Conservation (phyloP, 2,113 vertebrate species). For the Muntiacus muntjak region DNA sequence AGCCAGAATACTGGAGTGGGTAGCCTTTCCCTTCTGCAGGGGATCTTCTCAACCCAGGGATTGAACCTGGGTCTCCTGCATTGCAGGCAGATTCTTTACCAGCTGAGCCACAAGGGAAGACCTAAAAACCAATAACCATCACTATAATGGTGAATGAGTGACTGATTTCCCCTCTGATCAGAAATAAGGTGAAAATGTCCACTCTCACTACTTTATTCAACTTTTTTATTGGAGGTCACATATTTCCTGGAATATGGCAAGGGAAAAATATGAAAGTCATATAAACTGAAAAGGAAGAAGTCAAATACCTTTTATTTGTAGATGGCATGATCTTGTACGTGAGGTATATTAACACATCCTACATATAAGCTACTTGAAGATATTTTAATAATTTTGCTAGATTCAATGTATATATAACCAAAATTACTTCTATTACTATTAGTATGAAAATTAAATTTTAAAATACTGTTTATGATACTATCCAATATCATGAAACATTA, state of each 20-base stretch:
- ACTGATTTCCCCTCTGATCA: neutral
- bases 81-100: neutral
- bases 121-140: neutral
- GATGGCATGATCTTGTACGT: neutral
- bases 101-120: neutral
- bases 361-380: neutral
- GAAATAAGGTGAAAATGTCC: neutral
- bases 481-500: neutral
- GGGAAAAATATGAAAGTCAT: neutral
- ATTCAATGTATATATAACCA: neutral
- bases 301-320: neutral
- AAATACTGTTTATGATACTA: neutral
- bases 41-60: neutral
- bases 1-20: neutral
- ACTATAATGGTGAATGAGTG: neutral
- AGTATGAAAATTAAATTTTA: neutral
- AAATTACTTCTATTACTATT: neutral
- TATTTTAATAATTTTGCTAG: neutral
- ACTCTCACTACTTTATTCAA: neutral
- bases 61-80: neutral
- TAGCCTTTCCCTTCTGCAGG: neutral
- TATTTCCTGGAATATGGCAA: neutral
- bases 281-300: neutral
- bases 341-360: neutral
- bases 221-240: neutral